These are phyloP conservation scores for Cygnus olor DNA, from an alignment of 2,797 vertebrate species.

Conservation along the genomic window DNA sequence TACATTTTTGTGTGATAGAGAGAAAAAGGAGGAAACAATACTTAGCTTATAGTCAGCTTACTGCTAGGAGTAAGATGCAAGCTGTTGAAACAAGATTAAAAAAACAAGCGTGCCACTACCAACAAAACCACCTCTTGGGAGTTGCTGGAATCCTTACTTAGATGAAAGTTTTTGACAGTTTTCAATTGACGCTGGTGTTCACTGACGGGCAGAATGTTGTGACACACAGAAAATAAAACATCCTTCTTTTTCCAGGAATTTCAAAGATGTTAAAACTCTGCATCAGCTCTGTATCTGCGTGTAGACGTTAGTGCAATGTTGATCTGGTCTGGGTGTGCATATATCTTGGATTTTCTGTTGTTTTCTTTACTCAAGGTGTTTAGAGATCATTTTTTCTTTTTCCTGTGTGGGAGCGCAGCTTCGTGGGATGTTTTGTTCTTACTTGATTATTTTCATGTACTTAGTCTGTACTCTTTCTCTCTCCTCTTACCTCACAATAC, in stretches of 20 bases:
- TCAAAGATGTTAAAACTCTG: neutral
- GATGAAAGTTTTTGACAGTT: neutral
- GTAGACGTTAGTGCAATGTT: neutral
- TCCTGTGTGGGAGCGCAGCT: neutral
- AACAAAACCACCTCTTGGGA: neutral
- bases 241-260: neutral
- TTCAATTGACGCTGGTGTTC: neutral
- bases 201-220: neutral
- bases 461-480: neutral
- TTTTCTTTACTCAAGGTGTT: neutral
- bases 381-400: neutral
- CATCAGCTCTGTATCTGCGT: neutral
- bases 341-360: neutral
- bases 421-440: neutral
- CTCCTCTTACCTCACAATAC: neutral
- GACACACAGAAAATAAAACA: neutral
- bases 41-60: neutral
- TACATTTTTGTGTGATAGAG: neutral
- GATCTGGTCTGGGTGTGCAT: neutral
- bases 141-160: neutral
- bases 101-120: too few relatives aligned
- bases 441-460: neutral
- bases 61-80: neutral
- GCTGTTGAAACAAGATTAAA: neutral
- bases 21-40: neutral